Conservation (phyloP, 1,140 invertebrate genomes). For the Zaprionus inermis region DNA sequence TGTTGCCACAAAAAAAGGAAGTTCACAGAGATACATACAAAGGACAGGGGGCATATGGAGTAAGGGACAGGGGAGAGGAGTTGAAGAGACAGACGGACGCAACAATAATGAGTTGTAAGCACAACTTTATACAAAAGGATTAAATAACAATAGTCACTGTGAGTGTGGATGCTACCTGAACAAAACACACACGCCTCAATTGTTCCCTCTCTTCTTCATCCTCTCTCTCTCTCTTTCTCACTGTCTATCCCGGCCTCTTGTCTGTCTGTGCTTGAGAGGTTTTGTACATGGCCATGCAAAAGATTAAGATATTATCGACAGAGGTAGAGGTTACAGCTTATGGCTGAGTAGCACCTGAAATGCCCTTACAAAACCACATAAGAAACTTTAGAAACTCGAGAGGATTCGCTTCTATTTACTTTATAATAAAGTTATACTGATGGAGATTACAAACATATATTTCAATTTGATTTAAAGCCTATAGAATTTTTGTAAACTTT, state of each 20-base stretch:
- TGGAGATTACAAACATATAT: too few species aligned
- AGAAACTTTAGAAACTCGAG: neutral
- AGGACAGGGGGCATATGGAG: neutral
- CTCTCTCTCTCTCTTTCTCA: neutral
- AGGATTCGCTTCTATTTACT: too few species aligned
- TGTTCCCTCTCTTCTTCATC: neutral
- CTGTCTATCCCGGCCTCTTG: neutral
- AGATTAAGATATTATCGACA: constrained; percentile 54
- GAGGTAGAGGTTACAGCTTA: neutral
- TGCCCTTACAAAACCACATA: constrained; percentile 12
- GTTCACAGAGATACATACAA: neutral
- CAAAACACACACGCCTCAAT: constrained; percentile 14
- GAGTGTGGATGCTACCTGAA: constrained; percentile 27
- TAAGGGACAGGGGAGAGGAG: neutral
- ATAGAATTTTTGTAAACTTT: too few species aligned
- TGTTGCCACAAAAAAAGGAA: constrained; percentile 43
- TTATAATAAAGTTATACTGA: too few species aligned
- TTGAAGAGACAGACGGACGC: constrained; percentile 28
- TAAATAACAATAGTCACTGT: constrained; percentile 71
- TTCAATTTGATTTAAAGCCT: too few species aligned
- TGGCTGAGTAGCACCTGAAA: neutral
- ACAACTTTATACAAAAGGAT: constrained; percentile 77
- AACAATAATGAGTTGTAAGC: constrained; percentile 79
- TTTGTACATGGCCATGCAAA: constrained; percentile 33
- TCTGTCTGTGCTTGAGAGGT: constrained; percentile 19